These are phyloP conservation scores for Galleria mellonella DNA, from an alignment of 1,140 invertebrate genomes.

Conservation along the genomic window DNA sequence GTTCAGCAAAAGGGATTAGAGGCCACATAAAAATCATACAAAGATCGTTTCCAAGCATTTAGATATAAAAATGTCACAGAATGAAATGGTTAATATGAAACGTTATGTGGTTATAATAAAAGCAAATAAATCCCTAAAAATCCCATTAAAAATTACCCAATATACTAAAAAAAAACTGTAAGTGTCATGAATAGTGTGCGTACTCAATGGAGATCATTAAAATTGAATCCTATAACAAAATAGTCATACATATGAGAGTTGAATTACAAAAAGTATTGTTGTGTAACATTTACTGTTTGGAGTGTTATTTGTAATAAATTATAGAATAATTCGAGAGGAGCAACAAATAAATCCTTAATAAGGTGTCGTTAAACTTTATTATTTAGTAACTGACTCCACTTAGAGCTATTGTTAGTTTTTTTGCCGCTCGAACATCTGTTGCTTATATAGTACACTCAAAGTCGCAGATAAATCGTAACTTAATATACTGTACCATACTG, in stretches of 20 bases:
- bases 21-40: too few species aligned
- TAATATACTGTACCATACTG: too few species aligned
- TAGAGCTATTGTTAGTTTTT: conserved; percentile 51
- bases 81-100: background rate
- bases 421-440: conserved; percentile 55
- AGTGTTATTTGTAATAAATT: conserved; percentile 71
- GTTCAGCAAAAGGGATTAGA: too few species aligned
- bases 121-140: conserved; percentile 1
- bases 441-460: conserved; percentile 19
- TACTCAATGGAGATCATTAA: conserved; percentile 40
- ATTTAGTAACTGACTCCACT: conserved; percentile 69
- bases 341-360: conserved; percentile 72
- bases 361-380: conserved; percentile 72
- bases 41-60: background rate
- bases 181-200: background rate
- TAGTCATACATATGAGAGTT: conserved; percentile 14
- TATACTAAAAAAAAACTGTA: conserved; percentile 1
- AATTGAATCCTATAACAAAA: conserved; percentile 53
- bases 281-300: conserved; percentile 10
- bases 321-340: conserved; percentile 56
- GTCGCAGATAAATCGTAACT: conserved; percentile 25
- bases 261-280: conserved; percentile 11
- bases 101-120: background rate
- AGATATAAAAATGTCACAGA: background rate
- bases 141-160: conserved; percentile 9